Base-by-base conservation (phyloP, 2,888 invertebrate species). In the Anagyrus pseudococci region DNA sequence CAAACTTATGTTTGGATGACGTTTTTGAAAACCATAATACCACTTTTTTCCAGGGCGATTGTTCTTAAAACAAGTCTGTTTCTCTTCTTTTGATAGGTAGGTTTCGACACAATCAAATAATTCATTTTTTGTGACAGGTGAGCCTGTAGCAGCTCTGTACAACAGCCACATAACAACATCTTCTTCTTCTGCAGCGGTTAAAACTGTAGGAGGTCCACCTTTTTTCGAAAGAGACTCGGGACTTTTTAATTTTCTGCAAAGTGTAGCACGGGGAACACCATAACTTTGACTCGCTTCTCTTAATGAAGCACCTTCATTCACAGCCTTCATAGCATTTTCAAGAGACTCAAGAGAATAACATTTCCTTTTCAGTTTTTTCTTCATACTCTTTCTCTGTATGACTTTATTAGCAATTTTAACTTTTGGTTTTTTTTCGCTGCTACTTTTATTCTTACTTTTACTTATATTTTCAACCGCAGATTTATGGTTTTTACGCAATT, bases 91-190 rank as follows among this genome's bases (percentile, higher is more conserved):
- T 17, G 7, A 17, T 4, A 54, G 26, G 48, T 58, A 54, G 3
- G 1, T 0, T 44, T 59, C 41, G 1, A 64, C 58, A 26, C 49
- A 6, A n/a, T 64, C 49, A 6, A 58, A 19, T 23, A 62, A 52
- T 25, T 62, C 52, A 17, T 1, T 15, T 50, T 57, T 62, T 2
- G 50, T 44, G 1, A 47, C 57, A 19, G 52, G 56, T 44, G 6
- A 33, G 3, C 62, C 50, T 20, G 25, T 37, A 23, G 49, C 13
- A 7, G 20, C 33, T 50, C 56, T 48, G 6, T 33, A 46, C 13
- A 49, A 20, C 1, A 56, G 15, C 61, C 56, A 56, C 3, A 44
- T 23, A 1, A 46, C 44, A 26, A 62, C 56, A 6, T 56, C 22
- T 23, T 56, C 13, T 43, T 62, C 49, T 44, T 44, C 52, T 25